These are phyloP conservation scores for Candoia aspera DNA, from an alignment of 2,113 vertebrate species.

Conservation along the genomic window DNA sequence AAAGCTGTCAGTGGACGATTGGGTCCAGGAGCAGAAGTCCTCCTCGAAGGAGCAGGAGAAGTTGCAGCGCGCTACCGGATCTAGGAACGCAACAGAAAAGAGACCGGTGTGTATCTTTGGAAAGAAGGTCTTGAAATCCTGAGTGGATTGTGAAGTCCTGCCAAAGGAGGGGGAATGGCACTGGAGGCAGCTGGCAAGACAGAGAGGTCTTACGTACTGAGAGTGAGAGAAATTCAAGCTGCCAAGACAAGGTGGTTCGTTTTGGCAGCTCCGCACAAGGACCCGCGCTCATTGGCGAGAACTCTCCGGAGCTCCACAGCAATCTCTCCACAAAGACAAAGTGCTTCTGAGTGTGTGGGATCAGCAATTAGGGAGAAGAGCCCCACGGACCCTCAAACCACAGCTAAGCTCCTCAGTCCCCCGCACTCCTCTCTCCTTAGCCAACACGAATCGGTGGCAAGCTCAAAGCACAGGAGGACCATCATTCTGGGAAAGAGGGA, in stretches of 20 bases:
- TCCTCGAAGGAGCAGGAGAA: conserved; percentile 12
- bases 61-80: fast-evolving
- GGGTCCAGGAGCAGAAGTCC: conserved; percentile 26
- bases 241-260: background rate
- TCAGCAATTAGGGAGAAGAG: background rate
- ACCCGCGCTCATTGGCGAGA: background rate
- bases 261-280: background rate
- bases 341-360: background rate
- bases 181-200: background rate
- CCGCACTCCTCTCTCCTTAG: background rate
- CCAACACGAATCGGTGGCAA: background rate
- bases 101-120: background rate
- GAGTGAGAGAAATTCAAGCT: too few species aligned
- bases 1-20: background rate
- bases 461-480: background rate
- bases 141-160: background rate
- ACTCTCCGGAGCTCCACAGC: background rate
- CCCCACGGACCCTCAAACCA: background rate
- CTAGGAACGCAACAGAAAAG: background rate
- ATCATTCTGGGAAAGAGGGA: background rate
- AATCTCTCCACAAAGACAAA: background rate
- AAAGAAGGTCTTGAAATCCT: background rate
- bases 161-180: background rate
- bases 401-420: background rate
- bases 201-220: background rate